These are phyloP conservation scores for Eulemur coronatus DNA, from an alignment of 2,797 vertebrate species.

Conservation along the genomic window DNA sequence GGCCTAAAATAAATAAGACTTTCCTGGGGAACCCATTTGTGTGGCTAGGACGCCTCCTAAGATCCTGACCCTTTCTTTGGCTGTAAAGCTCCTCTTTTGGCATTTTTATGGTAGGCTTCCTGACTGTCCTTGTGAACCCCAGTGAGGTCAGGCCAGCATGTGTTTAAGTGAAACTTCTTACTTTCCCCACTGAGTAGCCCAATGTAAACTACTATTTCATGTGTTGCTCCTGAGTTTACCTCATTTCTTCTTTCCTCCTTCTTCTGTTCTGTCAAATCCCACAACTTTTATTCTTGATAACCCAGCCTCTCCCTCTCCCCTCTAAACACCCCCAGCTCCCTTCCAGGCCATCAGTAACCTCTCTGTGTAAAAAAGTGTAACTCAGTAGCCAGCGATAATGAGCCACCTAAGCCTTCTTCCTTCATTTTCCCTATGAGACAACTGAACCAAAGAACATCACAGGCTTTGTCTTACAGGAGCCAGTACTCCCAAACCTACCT, in stretches of 20 bases:
- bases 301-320: background rate
- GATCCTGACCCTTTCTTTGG: background rate
- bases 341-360: background rate
- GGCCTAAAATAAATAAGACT: background rate
- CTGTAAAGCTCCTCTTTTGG: background rate
- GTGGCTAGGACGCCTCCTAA: background rate
- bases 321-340: background rate
- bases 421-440: background rate
- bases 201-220: background rate
- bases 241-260: background rate
- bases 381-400: background rate
- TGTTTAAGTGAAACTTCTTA: background rate
- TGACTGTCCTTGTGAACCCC: background rate
- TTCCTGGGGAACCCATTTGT: background rate
- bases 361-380: background rate
- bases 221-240: background rate
- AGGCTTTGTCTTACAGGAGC: background rate
- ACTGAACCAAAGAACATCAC: background rate
- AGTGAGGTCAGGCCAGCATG: background rate
- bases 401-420: background rate
- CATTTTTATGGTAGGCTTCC: conserved; percentile 25
- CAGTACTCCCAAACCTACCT: background rate
- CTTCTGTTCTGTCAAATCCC: background rate
- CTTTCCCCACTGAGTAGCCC: background rate
- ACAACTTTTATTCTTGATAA: background rate